phyloP scores from a whole-genome alignment of 2,888 invertebrate genomes.

The Apamea epomidion region DNA sequence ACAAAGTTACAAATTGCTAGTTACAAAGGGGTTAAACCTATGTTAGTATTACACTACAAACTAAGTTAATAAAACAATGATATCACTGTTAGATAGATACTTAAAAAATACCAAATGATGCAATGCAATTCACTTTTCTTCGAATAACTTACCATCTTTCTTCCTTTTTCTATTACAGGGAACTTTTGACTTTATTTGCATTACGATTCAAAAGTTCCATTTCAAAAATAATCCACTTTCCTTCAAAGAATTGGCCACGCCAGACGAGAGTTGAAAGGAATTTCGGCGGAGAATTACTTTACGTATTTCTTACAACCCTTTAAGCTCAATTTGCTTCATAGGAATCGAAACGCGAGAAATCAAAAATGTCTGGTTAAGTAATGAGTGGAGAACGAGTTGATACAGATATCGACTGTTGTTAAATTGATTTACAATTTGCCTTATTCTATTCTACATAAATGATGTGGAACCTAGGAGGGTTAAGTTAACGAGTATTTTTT shows the following conservation, averaged over 20 bases:
- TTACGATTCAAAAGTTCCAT: constrained; percentile 43
- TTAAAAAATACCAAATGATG: too few species aligned
- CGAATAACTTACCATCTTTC: background rate
- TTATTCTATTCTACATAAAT: background rate
- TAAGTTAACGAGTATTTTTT: background rate
- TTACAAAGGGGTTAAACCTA: background rate
- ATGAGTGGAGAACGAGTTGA: constrained; percentile 44
- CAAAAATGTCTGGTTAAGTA: constrained; percentile 69
- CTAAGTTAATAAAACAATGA: too few species aligned
- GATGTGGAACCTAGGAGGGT: background rate
- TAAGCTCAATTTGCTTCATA: constrained; percentile 84
- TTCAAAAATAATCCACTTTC: constrained; percentile 53
- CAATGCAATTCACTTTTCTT: background rate
- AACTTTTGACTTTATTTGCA: constrained; percentile 16
- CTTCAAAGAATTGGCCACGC: constrained; percentile 59
- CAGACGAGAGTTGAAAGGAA: constrained; percentile 53
- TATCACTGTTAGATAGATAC: too few species aligned
- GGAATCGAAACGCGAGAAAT: constrained; percentile 78
- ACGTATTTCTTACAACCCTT: constrained; percentile 80
- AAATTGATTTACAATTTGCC: background rate
- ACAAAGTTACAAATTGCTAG: too few species aligned
- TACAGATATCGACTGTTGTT: background rate
- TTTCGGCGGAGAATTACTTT: constrained; percentile 67
- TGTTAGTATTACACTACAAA: too few species aligned
- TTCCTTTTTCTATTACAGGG: background rate